A percentile compares a stretch with the other conserved stretches of the same genome.
phyloP scores from a whole-genome alignment of 2,888 invertebrate genomes.

The Doris montereyensis region DNA sequence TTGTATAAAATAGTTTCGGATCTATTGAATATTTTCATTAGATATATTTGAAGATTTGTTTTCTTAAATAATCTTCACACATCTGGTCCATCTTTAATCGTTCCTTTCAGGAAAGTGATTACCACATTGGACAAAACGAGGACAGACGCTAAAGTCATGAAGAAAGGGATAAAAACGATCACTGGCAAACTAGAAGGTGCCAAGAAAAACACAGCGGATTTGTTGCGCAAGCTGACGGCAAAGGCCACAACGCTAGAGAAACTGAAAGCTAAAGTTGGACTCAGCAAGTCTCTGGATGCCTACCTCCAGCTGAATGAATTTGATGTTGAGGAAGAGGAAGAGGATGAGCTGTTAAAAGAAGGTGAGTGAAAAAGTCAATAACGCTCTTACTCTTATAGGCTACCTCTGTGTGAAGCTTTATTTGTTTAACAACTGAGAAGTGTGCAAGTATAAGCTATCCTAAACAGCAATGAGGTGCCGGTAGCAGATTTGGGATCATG shows the following conservation, averaged over 20 bases:
- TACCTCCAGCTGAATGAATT: constrained; percentile 70
- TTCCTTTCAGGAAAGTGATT: constrained; percentile 66
- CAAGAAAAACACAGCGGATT: constrained; percentile 60
- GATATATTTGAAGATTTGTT: too few relatives aligned
- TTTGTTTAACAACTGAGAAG: not conserved
- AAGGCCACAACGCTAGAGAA: constrained; percentile 70
- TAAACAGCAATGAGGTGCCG: too few relatives aligned
- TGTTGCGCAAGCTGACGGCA: constrained; percentile 63
- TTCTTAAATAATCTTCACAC: too few relatives aligned
- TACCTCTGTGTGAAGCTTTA: not conserved
- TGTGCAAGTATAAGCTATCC: not conserved
- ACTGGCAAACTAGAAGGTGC: constrained; percentile 66
- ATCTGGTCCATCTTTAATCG: too few relatives aligned
- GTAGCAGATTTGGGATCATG: too few relatives aligned
- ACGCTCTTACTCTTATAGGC: not conserved
- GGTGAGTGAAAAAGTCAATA: constrained; percentile 49
- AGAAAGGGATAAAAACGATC: constrained; percentile 67
- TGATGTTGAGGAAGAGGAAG: constrained; percentile 67
- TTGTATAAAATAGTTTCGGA: too few relatives aligned
- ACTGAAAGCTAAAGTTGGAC: constrained; percentile 66
- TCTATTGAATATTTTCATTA: too few relatives aligned
- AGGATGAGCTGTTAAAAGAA: constrained; percentile 67
- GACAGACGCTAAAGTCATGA: constrained; percentile 69
- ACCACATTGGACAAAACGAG: constrained; percentile 71
- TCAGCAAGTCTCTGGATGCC: constrained; percentile 69